Conservation (phyloP, 2,113 vertebrate species). For the Agelaius tricolor region DNA sequence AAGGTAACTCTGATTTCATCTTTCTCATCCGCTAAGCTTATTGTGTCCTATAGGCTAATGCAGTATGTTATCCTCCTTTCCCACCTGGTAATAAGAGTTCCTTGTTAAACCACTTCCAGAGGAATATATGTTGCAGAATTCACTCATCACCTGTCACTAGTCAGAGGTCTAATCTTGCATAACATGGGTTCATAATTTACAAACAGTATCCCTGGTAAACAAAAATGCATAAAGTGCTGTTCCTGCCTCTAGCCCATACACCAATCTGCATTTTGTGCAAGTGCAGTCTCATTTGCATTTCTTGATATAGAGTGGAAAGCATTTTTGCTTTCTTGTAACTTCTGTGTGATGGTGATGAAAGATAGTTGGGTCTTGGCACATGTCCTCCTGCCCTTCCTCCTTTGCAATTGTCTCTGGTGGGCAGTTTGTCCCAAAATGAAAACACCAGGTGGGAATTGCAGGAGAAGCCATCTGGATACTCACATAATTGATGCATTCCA, state of each 20-base stretch:
- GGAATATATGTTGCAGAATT: background rate
- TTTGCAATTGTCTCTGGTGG: background rate
- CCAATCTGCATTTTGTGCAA: background rate
- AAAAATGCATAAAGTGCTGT: background rate
- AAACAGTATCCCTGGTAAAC: background rate
- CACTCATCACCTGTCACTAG: background rate
- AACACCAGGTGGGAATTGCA: background rate
- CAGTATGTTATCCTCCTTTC: background rate
- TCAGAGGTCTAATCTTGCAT: background rate
- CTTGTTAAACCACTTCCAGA: background rate
- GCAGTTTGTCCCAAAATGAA: background rate
- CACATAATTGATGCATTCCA: background rate
- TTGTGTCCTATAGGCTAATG: background rate
- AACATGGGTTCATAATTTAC: background rate
- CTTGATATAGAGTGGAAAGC: background rate
- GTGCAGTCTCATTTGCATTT: background rate
- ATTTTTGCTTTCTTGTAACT: background rate
- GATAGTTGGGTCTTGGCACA: too few species aligned
- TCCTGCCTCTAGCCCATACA: background rate
- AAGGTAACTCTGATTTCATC: background rate
- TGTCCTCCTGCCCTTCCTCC: rapidly evolving
- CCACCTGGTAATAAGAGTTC: background rate
- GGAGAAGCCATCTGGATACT: background rate
- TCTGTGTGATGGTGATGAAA: background rate
- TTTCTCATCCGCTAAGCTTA: background rate